Base-by-base conservation (phyloP, 2,113 vertebrate genomes). In the Lamprotornis superbus region DNA sequence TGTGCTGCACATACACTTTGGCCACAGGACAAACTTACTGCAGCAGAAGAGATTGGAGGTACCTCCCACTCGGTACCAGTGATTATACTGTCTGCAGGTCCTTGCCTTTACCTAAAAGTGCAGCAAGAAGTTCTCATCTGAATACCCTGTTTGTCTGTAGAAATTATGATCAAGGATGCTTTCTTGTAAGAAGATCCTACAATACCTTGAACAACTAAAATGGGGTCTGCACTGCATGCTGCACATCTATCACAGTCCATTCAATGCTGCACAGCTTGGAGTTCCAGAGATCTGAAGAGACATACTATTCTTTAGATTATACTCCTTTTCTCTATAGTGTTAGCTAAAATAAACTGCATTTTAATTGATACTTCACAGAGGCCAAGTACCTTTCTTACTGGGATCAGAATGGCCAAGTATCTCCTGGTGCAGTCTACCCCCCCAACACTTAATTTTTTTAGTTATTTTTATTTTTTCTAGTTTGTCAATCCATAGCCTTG, bases 361-460 rank as follows among this genome's bases (percentile, higher is more conserved):
- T 68, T 50, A 68, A 84, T 3, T 42, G 4, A 52, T 52, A 70
- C 10, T 68, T 91, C 21, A 63, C 7, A 22, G 13, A 68, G 47
- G 8, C 30, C 44, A 39, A 84, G 33, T 17, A 10, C 10, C n/a
- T 46, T 90, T 68, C 71, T 76, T 56, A 76, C 16, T 20, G 8
- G 17, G 24, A 73, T 64, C 3, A 2, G 21, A 76, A 85, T 28
- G 28, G 78, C 11, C 35, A 59, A 50, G 28, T n/a, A 82, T 6
- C 33, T 50, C 49, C 17, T 31, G 12, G 4, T 49, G 7, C 44
- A 88, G 60, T 19, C 13, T 93, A 4, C 6, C 4, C 4, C 3
- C 3, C 0, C 31, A 69, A 20, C 33, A 70, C 20, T 30, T 57
- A 5, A 7, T 57, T 75, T 81, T 71, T 61, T 0, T 0, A 47